A percentile compares a stretch with the other conserved stretches of the same genome.
phyloP scores from a whole-genome alignment of 2,113 vertebrate species.

The Neotragus pygmaeus region DNA sequence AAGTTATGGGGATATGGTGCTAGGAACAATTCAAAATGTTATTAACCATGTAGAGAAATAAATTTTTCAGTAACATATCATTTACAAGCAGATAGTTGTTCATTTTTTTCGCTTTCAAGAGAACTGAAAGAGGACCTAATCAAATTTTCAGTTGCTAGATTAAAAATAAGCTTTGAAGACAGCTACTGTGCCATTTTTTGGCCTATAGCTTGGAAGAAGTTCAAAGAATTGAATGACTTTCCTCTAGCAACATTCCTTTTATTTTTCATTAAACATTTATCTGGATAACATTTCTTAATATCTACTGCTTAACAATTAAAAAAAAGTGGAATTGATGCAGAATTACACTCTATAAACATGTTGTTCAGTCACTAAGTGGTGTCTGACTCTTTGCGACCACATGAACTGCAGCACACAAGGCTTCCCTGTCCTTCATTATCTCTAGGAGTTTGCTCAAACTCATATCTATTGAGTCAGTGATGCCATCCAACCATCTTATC shows the following conservation, averaged over 20 bases:
- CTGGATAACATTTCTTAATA: background rate
- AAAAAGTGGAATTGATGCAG: background rate
- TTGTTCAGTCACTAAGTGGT: background rate
- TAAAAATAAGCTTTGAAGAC: slow-evolving; percentile 17
- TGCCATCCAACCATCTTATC: background rate
- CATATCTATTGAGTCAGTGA: background rate
- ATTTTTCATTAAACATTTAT: background rate
- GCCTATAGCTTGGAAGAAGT: background rate
- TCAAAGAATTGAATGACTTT: slow-evolving; percentile 28
- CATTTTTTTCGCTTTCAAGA: background rate
- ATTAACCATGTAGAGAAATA: background rate
- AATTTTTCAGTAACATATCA: background rate
- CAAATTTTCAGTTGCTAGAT: background rate
- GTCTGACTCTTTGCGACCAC: background rate
- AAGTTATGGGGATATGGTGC: background rate
- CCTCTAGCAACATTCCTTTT: background rate
- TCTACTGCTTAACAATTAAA: background rate
- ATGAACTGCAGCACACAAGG: background rate
- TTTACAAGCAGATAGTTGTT: background rate
- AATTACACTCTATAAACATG: background rate
- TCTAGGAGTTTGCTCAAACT: background rate
- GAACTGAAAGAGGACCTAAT: background rate
- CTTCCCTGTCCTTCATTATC: background rate
- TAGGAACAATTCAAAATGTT: background rate
- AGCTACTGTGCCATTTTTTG: background rate